A percentile compares a stretch with the other conserved stretches of the same genome.
Evolutionary conservation across 2,797 vertebrate species (phyloP).

Genomic region (Microctenopoma steveboyesi): DNA sequence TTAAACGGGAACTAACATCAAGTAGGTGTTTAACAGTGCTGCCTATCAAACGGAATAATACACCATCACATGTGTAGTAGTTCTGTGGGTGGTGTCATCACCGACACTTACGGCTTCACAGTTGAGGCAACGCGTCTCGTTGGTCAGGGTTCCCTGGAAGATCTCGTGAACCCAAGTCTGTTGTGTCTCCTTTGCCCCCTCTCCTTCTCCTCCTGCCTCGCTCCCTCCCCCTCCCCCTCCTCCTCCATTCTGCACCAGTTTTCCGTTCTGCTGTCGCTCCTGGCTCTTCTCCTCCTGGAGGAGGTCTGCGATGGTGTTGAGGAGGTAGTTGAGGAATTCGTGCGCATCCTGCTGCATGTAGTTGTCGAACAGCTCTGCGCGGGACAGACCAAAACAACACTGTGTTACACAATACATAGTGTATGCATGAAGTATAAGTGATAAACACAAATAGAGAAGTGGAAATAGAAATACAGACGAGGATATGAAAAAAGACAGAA

Average conservation of each 20-base stretch:
- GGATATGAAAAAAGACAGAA: not conserved
- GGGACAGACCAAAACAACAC: not conserved
- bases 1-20: too few relatives aligned
- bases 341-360: slow-evolving; percentile 96
- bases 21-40: too few relatives aligned
- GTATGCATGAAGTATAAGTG: not conserved
- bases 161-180: slow-evolving; percentile 95
- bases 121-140: slow-evolving; percentile 95
- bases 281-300: slow-evolving; percentile 93
- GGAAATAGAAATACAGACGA: not conserved
- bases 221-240: slow-evolving; percentile 44
- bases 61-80: too few relatives aligned
- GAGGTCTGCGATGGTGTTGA: slow-evolving; percentile 94
- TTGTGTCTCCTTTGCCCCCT: slow-evolving; percentile 86
- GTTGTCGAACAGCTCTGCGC: slow-evolving; percentile 91
- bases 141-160: slow-evolving; percentile 95
- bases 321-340: slow-evolving; percentile 94
- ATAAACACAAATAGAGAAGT: not conserved
- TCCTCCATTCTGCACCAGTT: slow-evolving; percentile 87
- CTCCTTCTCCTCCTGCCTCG: slow-evolving; percentile 60
- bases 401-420: not conserved
- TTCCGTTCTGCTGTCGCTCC: slow-evolving; percentile 91
- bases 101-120: slow-evolving; percentile 89
- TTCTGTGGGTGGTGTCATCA: too few relatives aligned
- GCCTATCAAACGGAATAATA: too few relatives aligned